Evolutionary conservation across 2,888 invertebrate species (phyloP).

Genomic region (Tenthredo scrophulariae): DNA sequence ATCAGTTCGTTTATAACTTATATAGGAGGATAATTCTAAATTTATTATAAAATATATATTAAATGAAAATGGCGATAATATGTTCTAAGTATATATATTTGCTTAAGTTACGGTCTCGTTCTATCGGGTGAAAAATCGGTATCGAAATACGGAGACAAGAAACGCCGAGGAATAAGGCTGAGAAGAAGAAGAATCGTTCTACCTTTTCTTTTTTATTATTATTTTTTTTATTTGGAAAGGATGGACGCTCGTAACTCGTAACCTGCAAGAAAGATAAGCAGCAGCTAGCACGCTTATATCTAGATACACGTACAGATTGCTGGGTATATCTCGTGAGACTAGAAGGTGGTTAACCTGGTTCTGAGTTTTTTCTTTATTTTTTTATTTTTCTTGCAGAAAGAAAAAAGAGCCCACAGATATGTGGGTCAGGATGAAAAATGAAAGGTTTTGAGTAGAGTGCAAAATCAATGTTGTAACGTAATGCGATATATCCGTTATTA

Average conservation of each 20-base stretch:
- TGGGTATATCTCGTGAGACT: slow-evolving; percentile 65
- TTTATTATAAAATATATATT: neutral
- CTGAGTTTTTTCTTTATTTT: slow-evolving; percentile 51
- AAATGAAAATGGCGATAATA: neutral
- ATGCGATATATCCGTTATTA: neutral
- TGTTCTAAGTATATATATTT: neutral
- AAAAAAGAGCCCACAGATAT: neutral
- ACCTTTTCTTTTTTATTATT: neutral
- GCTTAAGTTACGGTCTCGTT: neutral
- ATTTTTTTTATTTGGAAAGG: neutral
- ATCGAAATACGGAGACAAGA: neutral
- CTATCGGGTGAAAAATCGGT: neutral
- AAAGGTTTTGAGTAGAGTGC: neutral
- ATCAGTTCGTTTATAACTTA: neutral
- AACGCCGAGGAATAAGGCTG: neutral
- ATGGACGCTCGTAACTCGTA: slow-evolving; percentile 21
- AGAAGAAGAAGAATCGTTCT: neutral
- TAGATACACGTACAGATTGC: slow-evolving; percentile 61
- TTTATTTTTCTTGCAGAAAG: neutral
- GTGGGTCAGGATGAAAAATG: neutral
- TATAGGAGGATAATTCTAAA: neutral
- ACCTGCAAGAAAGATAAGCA: slow-evolving; percentile 2
- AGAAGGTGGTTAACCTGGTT: slow-evolving; percentile 66
- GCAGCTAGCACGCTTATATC: neutral
- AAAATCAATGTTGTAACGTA: slow-evolving; percentile 4